A percentile compares a stretch with the other conserved stretches of the same genome.
Conservation (phyloP, 2,113 vertebrate species). For the Macaca fascicularis region T2T-MFA8v1.1 NC_088387.1:46355001-46355500, state of each 20-base stretch:
- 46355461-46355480: background rate
- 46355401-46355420: background rate
- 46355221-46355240: background rate
- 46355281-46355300: background rate
- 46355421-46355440: conserved; percentile 4
- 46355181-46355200: background rate
- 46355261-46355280: background rate
- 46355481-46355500: too few relatives aligned
- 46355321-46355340: background rate
- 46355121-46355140: background rate
- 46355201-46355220: background rate
- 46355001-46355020: background rate
- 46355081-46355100: background rate
- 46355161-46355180: background rate
- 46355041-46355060: background rate
- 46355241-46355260: background rate
- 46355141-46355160: background rate
- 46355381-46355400: background rate
- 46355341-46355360: background rate
- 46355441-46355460: background rate
- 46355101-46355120: background rate
- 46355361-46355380: background rate
- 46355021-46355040: background rate
- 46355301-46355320: background rate
- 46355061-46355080: background rate